A percentile compares a stretch with the other conserved stretches of the same genome.
These are phyloP conservation scores for Nannospalax galili DNA, from an alignment of 2,113 vertebrate genomes.

Conservation along the genomic window DNA sequence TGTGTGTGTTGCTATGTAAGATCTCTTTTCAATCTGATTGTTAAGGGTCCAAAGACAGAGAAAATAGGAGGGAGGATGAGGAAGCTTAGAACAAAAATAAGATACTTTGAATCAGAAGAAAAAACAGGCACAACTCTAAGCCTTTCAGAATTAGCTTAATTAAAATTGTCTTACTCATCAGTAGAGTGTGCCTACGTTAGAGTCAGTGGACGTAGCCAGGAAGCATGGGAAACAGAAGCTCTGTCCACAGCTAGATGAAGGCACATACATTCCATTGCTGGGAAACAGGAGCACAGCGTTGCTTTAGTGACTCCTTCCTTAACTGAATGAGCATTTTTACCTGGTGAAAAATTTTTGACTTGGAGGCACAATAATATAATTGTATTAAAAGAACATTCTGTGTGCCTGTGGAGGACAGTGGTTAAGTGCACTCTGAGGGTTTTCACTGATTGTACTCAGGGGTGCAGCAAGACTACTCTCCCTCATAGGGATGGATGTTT, in stretches of 20 bases:
- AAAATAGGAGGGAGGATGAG: not conserved
- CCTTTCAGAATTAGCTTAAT: not conserved
- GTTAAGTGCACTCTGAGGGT: constrained; percentile 24
- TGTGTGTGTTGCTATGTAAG: not conserved
- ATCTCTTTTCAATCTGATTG: not conserved
- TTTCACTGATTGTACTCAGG: constrained; percentile 46
- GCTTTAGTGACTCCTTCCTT: not conserved
- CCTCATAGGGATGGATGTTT: constrained; percentile 51
- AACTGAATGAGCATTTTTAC: constrained; percentile 56
- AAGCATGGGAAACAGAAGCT: not conserved
- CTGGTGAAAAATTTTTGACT: not conserved
- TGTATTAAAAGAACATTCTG: constrained; percentile 39
- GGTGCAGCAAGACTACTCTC: constrained; percentile 46
- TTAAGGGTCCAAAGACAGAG: not conserved
- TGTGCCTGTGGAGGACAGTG: not conserved
- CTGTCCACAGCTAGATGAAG: not conserved
- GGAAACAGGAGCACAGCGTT: not conserved
- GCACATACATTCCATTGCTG: not conserved
- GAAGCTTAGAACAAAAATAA: not conserved
- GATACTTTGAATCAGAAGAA: not conserved
- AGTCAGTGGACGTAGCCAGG: accelerated
- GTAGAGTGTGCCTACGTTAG: not conserved
- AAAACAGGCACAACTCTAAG: not conserved
- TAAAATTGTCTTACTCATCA: not conserved
- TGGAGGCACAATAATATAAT: constrained; percentile 26